Evolutionary conservation across 2,888 invertebrate species (phyloP), one percentile per base, ranked within the genome.

Genomic region (Flabesymbios commensalis): DNA sequence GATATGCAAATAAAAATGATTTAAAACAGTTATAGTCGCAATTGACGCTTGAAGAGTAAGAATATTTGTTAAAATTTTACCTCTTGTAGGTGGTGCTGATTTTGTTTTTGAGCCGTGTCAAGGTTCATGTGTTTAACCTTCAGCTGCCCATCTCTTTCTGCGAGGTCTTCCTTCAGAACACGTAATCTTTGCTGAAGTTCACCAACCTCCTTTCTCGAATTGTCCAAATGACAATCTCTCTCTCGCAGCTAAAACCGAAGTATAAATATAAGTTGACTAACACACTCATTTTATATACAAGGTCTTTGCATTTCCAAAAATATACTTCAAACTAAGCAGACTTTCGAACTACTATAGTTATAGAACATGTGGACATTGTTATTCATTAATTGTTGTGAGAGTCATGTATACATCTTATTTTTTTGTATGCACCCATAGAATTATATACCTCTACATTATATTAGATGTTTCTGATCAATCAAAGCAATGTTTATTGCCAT

Each of bases 141-240:
- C 36, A 81, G 70, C 65, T 80, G 79, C 33, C 79, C 81, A 19
- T 81, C 81, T 45, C 72, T 70, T 61, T 80, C 80, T 0, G 76
- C 75, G 42, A 78, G 61, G 47, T 78, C 75, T 63, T 81, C 81
- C 64, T 76, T 78, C 54, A 75, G 64, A 17, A 60, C 60, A 24
- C 78, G 68, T 59, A 76, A 62, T 61, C 72, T 70, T 59, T 74
- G 72, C 33, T 74, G 75, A 29, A 76, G 67, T 0, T 71, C 66
- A 26, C 78, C 78, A 2, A 72, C 64, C 63, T 81, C 79, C 19
- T 66, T 73, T n/a, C 74, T 65, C 43, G 52, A 28, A n/a, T 42
- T 41, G 5, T 22, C n/a, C 26, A 64, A 19, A 28, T 49, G 49
- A 10, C 5, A 7, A 17, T 64, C 64, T 19, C 48, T 45, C 7